Conservation (phyloP, 2,888 invertebrate species). For the Chrysolina haemoptera region DNA sequence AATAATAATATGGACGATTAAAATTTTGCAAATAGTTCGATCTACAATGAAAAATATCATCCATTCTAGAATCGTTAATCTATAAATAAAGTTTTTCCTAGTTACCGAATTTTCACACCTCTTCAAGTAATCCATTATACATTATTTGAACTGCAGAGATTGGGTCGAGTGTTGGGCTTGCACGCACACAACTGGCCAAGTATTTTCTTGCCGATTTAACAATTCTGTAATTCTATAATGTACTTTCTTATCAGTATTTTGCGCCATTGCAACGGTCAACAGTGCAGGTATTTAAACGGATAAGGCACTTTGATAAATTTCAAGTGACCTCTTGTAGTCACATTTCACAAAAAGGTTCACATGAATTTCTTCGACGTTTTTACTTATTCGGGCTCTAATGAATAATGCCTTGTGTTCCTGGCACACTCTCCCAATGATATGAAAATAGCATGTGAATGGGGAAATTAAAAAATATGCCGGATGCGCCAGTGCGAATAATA, state of each 20-base stretch:
- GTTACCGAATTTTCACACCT: too few relatives aligned
- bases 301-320: background rate
- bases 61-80: too few relatives aligned
- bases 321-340: constrained; percentile 13
- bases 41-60: too few relatives aligned
- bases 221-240: constrained; percentile 11
- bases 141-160: background rate
- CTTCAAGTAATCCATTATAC: background rate
- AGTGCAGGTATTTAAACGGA: constrained; percentile 2
- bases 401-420: background rate
- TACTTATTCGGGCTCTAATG: background rate
- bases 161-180: background rate
- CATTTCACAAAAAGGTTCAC: constrained; percentile 3
- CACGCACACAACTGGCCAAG: background rate
- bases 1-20: too few relatives aligned
- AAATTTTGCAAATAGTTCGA: too few relatives aligned
- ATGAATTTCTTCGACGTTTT: background rate
- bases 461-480: constrained; percentile 2
- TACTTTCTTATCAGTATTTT: constrained; percentile 5
- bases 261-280: constrained; percentile 7
- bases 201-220: constrained; percentile 6
- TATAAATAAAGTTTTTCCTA: too few relatives aligned
- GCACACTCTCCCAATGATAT: background rate
- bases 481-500: background rate
- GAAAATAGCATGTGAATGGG: background rate